These are phyloP conservation scores for Platalea minor DNA, from an alignment of 2,797 vertebrate species.

Conservation along the genomic window DNA sequence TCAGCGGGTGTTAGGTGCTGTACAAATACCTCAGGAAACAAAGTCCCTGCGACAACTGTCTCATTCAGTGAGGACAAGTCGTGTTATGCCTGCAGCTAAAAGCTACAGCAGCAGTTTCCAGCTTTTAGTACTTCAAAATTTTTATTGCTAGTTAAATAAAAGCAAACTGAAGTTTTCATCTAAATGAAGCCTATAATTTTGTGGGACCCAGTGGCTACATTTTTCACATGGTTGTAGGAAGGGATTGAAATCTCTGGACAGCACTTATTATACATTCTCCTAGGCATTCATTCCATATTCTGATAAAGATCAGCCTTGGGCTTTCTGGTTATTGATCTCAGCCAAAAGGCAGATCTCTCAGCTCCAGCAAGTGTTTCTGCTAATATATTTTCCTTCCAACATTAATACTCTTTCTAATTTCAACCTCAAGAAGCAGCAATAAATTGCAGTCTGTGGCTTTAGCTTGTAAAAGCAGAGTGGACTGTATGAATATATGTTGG, in stretches of 20 bases:
- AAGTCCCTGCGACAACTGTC: background rate
- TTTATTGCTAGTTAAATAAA: conserved; percentile 50
- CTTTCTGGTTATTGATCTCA: conserved; percentile 52
- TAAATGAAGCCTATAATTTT: conserved; percentile 39
- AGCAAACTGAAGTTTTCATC: conserved; percentile 26
- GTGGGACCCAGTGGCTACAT: conserved; percentile 7
- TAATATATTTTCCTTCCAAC: conserved; percentile 47
- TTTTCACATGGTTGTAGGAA: conserved; percentile 17
- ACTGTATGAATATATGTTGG: background rate
- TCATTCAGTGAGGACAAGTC: background rate
- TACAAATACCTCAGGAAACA: background rate
- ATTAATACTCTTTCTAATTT: conserved; percentile 52
- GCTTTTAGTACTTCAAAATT: background rate
- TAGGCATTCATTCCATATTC: conserved; percentile 26
- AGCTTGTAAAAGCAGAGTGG: conserved; percentile 32
- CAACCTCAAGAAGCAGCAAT: conserved; percentile 32
- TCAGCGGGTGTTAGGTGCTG: background rate
- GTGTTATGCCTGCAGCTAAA: background rate
- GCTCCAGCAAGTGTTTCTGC: conserved; percentile 29
- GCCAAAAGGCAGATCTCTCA: conserved; percentile 19
- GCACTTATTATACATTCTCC: conserved; percentile 31
- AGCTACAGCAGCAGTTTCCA: background rate
- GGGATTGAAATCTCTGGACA: conserved; percentile 39
- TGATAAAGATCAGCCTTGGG: conserved; percentile 50
- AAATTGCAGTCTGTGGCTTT: conserved; percentile 40